A percentile compares a stretch with the other conserved stretches of the same genome.
Evolutionary conservation across 2,797 vertebrate genomes (phyloP).

Genomic region (Ambastaia sidthimunki): DNA sequence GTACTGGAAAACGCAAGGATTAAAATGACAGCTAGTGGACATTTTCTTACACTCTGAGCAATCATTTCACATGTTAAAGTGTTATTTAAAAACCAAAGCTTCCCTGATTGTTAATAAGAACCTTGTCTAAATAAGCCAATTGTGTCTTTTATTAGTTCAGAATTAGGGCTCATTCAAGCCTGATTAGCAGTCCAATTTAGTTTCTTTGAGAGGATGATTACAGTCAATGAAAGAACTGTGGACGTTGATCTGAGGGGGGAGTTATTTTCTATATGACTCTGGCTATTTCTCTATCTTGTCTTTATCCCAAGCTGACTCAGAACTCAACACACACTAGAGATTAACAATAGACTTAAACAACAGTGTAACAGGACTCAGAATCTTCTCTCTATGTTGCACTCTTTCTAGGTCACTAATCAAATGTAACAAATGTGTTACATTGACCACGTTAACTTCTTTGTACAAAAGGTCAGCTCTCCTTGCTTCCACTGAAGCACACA

Average conservation of each 20-base stretch:
- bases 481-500: too few relatives aligned
- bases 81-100: constrained; percentile 25
- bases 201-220: constrained; percentile 62
- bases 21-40: constrained; percentile 22
- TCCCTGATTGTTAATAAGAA: constrained; percentile 19
- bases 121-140: constrained; percentile 62
- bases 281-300: not conserved
- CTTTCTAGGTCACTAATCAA: too few relatives aligned
- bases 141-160: constrained; percentile 72
- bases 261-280: not conserved
- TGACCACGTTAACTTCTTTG: too few relatives aligned
- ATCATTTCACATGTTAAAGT: constrained; percentile 23
- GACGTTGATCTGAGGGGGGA: constrained; percentile 12
- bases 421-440: too few relatives aligned
- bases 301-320: not conserved
- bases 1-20: constrained; percentile 8
- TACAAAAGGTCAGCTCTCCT: too few relatives aligned
- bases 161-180: constrained; percentile 65
- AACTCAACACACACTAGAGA: not conserved
- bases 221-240: constrained; percentile 67
- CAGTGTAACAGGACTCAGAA: too few relatives aligned
- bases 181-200: constrained; percentile 72
- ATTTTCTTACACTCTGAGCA: constrained; percentile 11
- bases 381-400: too few relatives aligned
- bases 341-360: too few relatives aligned